These are phyloP conservation scores for Drosophila siamana DNA, from an alignment of 2,888 invertebrate species.

Conservation along the genomic window DNA sequence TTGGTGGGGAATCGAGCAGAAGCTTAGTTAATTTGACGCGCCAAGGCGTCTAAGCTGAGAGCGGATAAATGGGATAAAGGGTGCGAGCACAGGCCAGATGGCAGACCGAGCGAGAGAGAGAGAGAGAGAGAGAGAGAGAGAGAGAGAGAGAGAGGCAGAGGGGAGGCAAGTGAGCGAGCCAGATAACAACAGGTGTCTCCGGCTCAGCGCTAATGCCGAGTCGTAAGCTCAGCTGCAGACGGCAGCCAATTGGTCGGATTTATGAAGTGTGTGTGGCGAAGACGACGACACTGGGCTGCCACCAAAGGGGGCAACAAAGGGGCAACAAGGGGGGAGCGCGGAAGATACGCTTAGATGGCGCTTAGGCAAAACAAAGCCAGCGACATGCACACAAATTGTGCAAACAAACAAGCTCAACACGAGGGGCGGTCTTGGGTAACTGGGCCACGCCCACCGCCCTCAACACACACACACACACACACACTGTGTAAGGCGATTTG, in stretches of 20 bases:
- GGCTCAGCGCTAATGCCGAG: constrained; percentile 51
- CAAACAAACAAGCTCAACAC: constrained; percentile 48
- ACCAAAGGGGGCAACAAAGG: too few species aligned
- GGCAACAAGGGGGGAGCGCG: neutral
- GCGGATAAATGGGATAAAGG: constrained; percentile 8
- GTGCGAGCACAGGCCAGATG: neutral
- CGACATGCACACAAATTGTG: constrained; percentile 52
- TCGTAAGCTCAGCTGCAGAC: constrained; percentile 59
- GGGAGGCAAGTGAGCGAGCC: constrained; percentile 1
- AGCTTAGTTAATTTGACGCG: constrained; percentile 55
- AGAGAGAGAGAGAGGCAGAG: neutral
- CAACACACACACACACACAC: neutral
- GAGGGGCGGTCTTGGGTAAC: neutral
- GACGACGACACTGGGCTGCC: neutral
- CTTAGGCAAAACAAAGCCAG: constrained; percentile 48
- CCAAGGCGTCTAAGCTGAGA: constrained; percentile 32
- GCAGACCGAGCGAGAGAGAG: neutral
- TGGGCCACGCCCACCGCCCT: constrained; percentile 12
- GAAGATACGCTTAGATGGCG: constrained; percentile 25
- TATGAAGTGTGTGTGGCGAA: constrained; percentile 32
- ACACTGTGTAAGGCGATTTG: constrained; percentile 9
- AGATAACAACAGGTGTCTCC: constrained; percentile 58
- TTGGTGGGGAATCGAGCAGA: constrained; percentile 27
- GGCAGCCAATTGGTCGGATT: constrained; percentile 59
- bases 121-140: neutral